A percentile compares a stretch with the other conserved stretches of the same genome.
These are phyloP conservation scores for Himalopsyche japonica DNA, from an alignment of 2,888 invertebrate species.

Conservation along the genomic window DNA sequence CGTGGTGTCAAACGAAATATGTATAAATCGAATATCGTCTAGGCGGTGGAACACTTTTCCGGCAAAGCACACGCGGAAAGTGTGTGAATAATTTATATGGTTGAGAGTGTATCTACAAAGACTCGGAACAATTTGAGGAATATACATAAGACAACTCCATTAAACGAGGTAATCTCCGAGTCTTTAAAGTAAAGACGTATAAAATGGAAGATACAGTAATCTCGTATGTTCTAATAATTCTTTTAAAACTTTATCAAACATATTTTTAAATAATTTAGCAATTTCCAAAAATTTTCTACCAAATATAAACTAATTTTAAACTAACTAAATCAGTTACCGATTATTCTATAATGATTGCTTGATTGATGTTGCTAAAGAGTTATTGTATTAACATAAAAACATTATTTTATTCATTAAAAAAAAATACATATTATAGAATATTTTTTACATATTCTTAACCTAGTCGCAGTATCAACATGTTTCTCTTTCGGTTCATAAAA, in stretches of 20 bases:
- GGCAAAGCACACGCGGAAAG: neutral
- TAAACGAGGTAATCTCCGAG: neutral
- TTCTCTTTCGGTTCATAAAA: too few species aligned
- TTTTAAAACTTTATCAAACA: neutral
- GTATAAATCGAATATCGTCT: slow-evolving; percentile 1
- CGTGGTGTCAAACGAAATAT: neutral
- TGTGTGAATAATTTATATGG: neutral
- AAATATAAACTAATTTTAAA: too few species aligned
- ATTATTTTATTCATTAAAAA: too few species aligned
- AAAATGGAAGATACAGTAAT: neutral
- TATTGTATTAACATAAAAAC: too few species aligned
- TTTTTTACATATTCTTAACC: too few species aligned
- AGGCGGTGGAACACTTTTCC: neutral
- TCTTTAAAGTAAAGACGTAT: neutral
- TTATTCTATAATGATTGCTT: too few species aligned
- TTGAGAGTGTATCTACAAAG: neutral
- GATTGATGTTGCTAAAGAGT: too few species aligned
- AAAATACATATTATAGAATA: too few species aligned
- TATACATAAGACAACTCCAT: neutral
- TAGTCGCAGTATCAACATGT: too few species aligned
- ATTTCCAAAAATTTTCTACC: too few species aligned
- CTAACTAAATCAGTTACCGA: too few species aligned
- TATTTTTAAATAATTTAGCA: too few species aligned
- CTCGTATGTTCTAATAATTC: neutral
- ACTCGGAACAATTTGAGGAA: neutral